A percentile compares a stretch with the other conserved stretches of the same genome.
Conservation (phyloP, 2,113 vertebrate genomes). For the Phylloscopus whistleri region DNA sequence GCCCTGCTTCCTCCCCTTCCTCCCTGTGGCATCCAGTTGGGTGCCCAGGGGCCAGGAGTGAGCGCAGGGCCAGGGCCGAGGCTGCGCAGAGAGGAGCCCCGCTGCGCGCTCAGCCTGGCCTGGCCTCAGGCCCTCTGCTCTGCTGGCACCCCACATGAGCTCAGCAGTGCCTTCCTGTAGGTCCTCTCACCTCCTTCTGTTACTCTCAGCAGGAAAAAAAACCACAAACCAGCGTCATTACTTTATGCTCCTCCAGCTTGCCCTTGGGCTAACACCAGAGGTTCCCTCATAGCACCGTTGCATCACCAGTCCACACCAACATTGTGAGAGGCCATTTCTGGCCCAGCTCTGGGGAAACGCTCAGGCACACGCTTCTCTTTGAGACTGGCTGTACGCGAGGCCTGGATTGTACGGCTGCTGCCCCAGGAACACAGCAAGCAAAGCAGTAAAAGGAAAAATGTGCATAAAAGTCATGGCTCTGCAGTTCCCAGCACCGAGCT, state of each 20-base stretch:
- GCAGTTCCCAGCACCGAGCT: accelerated
- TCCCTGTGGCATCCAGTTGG: accelerated
- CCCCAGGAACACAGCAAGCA: background rate
- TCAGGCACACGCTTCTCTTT: background rate
- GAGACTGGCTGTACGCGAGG: background rate
- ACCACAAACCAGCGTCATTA: background rate
- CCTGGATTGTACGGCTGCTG: background rate
- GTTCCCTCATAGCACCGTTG: background rate
- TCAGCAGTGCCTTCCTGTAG: accelerated
- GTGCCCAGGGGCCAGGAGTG: accelerated
- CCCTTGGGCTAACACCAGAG: background rate
- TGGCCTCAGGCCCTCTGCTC: accelerated
- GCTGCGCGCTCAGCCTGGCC: accelerated
- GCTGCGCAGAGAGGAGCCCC: accelerated
- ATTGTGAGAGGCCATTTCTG: background rate
- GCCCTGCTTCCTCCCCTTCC: background rate
- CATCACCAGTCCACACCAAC: accelerated
- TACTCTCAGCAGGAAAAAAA: background rate
- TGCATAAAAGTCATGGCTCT: background rate
- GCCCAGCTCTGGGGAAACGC: background rate
- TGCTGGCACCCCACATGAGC: accelerated
- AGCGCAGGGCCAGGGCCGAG: accelerated
- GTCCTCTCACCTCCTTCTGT: background rate
- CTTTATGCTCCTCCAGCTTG: background rate
- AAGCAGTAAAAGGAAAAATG: background rate